Conservation (phyloP, 2,113 vertebrate species). For the Pycnonotus jocosus region DNA sequence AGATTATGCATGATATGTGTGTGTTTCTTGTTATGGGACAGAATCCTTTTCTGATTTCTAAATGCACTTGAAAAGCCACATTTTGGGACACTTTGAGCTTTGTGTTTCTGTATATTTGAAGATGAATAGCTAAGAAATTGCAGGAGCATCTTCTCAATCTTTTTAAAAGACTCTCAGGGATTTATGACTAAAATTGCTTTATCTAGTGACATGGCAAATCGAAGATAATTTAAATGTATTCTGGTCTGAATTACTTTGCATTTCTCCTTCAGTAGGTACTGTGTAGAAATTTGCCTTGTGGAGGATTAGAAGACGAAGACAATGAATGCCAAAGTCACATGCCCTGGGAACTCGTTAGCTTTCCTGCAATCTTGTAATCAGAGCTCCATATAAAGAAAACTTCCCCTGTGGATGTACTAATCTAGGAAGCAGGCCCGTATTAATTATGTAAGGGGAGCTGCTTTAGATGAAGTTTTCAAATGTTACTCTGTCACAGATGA, state of each 20-base stretch:
- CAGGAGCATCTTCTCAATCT: fast-evolving
- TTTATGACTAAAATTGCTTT: neutral
- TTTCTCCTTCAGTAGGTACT: slow-evolving; percentile 37
- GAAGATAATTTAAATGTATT: neutral
- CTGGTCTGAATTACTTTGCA: slow-evolving; percentile 22
- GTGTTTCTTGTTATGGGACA: neutral
- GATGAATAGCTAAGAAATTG: neutral
- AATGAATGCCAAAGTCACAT: slow-evolving; percentile 3
- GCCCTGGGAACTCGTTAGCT: neutral
- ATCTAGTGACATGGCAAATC: slow-evolving; percentile 23
- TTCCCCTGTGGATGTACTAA: neutral
- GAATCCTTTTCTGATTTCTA: neutral
- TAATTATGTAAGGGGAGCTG: neutral
- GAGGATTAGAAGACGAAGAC: slow-evolving; percentile 19
- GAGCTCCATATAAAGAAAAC: neutral
- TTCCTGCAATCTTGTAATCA: slow-evolving; percentile 35
- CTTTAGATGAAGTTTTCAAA: neutral
- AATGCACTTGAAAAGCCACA: neutral
- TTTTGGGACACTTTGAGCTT: neutral
- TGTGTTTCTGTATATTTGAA: neutral
- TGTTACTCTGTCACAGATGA: neutral
- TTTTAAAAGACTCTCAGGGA: neutral
- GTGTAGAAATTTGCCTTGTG: slow-evolving; percentile 6
- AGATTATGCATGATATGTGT: neutral
- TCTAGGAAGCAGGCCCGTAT: neutral